phyloP scores from a whole-genome alignment of 2,113 vertebrate species.

The Tretioscincus oriximinensis region DNA sequence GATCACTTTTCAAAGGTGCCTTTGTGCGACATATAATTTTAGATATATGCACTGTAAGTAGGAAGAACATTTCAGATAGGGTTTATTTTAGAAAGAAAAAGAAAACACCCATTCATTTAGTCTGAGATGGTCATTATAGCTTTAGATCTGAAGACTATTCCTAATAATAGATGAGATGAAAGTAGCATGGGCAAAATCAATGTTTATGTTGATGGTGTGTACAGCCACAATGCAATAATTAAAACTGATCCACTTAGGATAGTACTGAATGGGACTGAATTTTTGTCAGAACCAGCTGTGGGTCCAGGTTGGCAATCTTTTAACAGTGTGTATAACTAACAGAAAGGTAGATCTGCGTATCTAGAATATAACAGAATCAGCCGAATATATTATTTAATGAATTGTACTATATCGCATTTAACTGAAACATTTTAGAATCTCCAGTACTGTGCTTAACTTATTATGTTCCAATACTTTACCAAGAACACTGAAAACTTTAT shows the following conservation, averaged over 20 bases:
- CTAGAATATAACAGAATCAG: too few species aligned
- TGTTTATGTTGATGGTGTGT: background rate
- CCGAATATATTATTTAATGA: background rate
- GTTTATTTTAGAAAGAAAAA: background rate
- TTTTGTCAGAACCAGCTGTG: background rate
- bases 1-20: conserved; percentile 39
- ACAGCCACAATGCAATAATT: background rate
- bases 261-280: background rate
- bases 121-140: conserved; percentile 8
- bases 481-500: too few species aligned
- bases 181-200: background rate
- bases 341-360: background rate
- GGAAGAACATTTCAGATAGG: background rate
- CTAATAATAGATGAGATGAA: background rate
- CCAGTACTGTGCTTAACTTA: too few species aligned
- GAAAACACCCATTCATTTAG: conserved; percentile 18
- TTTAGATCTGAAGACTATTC: conserved; percentile 1
- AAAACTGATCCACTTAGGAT: background rate
- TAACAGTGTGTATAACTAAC: background rate
- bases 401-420: background rate
- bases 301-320: background rate
- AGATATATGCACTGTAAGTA: conserved; percentile 5
- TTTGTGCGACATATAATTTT: conserved; percentile 32
- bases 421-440: too few species aligned
- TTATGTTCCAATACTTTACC: too few species aligned